These are phyloP conservation scores for Caenorhabditis angaria DNA, from an alignment of 2,888 invertebrate genomes.

Conservation along the genomic window DNA sequence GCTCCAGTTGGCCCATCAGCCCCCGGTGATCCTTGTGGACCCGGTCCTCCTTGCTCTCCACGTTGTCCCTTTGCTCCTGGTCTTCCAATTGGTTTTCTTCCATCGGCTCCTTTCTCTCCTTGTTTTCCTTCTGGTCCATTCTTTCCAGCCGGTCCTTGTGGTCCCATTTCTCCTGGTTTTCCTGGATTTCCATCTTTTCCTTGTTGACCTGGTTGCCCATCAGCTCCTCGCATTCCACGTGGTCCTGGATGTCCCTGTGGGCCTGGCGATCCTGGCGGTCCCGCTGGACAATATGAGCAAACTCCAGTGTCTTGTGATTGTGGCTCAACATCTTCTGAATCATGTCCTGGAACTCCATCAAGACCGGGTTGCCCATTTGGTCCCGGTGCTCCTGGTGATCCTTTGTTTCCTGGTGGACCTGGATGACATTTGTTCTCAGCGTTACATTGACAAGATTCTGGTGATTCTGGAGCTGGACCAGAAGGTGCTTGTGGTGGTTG, in stretches of 20 bases:
- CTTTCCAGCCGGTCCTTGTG: slow-evolving; percentile 43
- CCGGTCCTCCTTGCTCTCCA: slow-evolving; percentile 43
- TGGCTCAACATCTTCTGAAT: slow-evolving; percentile 50
- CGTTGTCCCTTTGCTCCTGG: slow-evolving; percentile 50
- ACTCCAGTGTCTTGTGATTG: slow-evolving; percentile 32
- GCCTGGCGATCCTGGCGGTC: slow-evolving; percentile 54
- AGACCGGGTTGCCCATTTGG: slow-evolving; percentile 52
- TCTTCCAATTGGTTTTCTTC: slow-evolving; percentile 46
- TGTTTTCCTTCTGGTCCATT: slow-evolving; percentile 41
- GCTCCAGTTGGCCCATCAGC: slow-evolving; percentile 31
- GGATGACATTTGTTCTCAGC: slow-evolving; percentile 53
- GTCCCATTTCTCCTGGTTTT: slow-evolving; percentile 54
- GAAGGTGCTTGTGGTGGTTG: slow-evolving; percentile 30
- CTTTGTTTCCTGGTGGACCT: slow-evolving; percentile 53
- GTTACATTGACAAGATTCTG: slow-evolving; percentile 38
- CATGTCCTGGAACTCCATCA: slow-evolving; percentile 50
- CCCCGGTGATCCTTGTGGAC: slow-evolving; percentile 45
- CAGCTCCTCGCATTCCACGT: slow-evolving; percentile 50
- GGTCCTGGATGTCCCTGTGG: slow-evolving; percentile 50
- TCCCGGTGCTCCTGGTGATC: slow-evolving; percentile 46
- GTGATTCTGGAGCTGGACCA: slow-evolving; percentile 34
- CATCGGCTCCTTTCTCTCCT: slow-evolving; percentile 52
- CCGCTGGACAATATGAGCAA: slow-evolving; percentile 52
- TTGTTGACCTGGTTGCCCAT: slow-evolving; percentile 41
- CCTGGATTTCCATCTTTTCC: slow-evolving; percentile 56